Evolutionary conservation across 2,113 vertebrate genomes (phyloP), one percentile per base, ranked within the genome.

Genomic region (Suncus etruscus): DNA sequence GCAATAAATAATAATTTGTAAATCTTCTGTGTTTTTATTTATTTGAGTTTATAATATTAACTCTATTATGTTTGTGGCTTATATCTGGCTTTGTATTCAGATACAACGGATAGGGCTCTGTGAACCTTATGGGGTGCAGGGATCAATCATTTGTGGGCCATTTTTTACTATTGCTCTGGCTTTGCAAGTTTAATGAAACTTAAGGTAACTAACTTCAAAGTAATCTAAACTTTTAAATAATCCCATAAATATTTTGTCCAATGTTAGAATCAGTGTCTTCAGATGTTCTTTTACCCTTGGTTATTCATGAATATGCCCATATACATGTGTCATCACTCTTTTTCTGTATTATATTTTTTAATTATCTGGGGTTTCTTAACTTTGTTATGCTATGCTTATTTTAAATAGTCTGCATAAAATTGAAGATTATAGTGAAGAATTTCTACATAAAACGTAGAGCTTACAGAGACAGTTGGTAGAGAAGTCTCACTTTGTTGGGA

Each of bases 391-490:
- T 65, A 32, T 27, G 32, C 51, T 78, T 61, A 77, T n/a, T 29
- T 3, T 61, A 9, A 85, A 91, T 1, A 32, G 20, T 50, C 39
- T 39, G 0, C 29, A 9, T 51, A 68, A 65, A 20, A 31, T 11
- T 83, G 54, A 8, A 51, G 20, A 76, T 45, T 29, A 18, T 8
- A 18, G 50, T 78, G 4, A 82, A 81, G 39, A 86, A 82, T 72
- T 78, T 72, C 47, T 70, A 63, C 14, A 87, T 78, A 31, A 86
- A 58, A 76, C 75, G 39, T 15, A 8, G 58, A 94, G 24, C 91
- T 79, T 69, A 86, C 14, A 39, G 39, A 70, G 89, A 81, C 1
- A 80, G 18, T 18, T 94, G 66, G 39, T 51, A 66, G 58, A 87
- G 20, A 80, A 58, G 12, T 74, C 20, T 91, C 54, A 80, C 69